Percentiles rank a stretch among this genome's conserved stretches.
Conservation (phyloP, 2,888 invertebrate species). For the Coelopa pilipes region DNA sequence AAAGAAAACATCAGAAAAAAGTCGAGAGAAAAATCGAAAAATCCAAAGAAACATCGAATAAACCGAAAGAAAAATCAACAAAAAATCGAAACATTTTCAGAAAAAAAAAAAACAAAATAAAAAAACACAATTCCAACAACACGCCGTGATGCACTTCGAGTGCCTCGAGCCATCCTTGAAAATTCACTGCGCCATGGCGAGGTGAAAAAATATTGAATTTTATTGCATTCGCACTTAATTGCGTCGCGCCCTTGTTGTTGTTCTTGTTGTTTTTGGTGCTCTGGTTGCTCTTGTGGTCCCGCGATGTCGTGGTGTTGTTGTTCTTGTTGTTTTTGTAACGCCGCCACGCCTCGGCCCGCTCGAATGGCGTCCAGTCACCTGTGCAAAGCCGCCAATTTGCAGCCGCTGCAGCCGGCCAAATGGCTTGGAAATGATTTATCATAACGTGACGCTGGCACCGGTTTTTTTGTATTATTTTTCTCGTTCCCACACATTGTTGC, state of each 20-base stretch:
- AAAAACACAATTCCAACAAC: too few relatives aligned
- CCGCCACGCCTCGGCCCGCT: constrained; percentile 44
- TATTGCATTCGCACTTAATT: constrained; percentile 26
- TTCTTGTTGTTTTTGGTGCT: too few relatives aligned
- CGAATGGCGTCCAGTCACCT: constrained; percentile 47
- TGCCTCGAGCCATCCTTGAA: too few relatives aligned
- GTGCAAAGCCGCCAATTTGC: constrained; percentile 51
- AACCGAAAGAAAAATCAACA: not conserved
- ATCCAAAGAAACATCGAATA: not conserved
- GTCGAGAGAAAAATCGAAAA: not conserved
- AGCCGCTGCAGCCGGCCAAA: constrained; percentile 42
- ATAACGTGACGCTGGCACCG: constrained; percentile 6
- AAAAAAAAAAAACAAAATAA: too few relatives aligned
- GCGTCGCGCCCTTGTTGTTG: constrained; percentile 6
- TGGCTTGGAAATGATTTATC: constrained; percentile 48
- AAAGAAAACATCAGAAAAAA: not conserved
- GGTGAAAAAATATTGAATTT: constrained; percentile 30
- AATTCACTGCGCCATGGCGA: not conserved
- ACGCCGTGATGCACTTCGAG: too few relatives aligned
- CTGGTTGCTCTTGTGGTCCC: too few relatives aligned
- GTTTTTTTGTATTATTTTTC: not conserved
- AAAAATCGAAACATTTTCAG: constrained; percentile 7
- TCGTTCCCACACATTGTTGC: too few relatives aligned
- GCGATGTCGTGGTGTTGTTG: constrained; percentile 8
- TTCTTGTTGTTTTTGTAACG: constrained; percentile 21